Evolutionary conservation across 2,888 invertebrate species (phyloP).

Genomic region (Neoitamus cyanurus): DNA sequence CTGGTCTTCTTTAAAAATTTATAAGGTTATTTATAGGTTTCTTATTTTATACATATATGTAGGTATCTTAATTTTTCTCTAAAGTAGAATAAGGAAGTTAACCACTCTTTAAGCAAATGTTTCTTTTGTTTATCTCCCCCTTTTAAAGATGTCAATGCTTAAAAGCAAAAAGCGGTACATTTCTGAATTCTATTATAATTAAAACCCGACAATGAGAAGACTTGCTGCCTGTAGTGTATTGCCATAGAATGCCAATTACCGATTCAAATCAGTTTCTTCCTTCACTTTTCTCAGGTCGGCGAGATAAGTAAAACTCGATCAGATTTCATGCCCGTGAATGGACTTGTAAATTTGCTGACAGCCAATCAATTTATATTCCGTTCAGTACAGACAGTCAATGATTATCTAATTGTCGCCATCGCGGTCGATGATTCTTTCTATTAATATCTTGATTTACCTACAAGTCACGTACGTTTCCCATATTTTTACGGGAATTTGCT

Average conservation of each 20-base stretch:
- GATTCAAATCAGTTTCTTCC: background rate
- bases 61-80: no score
- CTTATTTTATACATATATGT: no score
- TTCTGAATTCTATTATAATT: no score
- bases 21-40: no score
- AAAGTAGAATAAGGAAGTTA: no score
- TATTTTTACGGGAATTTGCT: conserved; percentile 1
- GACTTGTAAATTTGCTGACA: background rate
- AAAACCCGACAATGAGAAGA: no score
- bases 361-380: background rate
- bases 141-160: no score
- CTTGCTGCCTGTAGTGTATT: no score
- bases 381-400: background rate
- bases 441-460: background rate
- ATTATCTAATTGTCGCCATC: background rate
- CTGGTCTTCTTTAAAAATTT: no score
- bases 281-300: background rate
- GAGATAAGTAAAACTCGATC: background rate
- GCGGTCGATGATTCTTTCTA: background rate
- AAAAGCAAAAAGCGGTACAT: no score
- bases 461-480: background rate
- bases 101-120: no score
- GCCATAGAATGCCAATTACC: background rate
- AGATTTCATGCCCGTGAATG: background rate
- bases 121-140: no score